phyloP scores from a whole-genome alignment of 1,140 invertebrate species.

The Melipona quadrifasciata region DNA sequence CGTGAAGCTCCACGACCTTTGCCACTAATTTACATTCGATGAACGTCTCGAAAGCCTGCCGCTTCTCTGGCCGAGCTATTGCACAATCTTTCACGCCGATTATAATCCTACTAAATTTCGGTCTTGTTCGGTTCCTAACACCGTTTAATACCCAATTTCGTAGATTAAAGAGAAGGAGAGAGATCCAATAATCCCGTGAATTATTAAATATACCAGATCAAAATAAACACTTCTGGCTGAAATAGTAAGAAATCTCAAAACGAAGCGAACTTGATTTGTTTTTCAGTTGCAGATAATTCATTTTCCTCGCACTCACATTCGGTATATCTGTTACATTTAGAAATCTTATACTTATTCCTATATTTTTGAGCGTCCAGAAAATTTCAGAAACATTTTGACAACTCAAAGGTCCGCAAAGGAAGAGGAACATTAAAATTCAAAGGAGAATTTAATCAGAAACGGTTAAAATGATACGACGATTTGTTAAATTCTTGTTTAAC shows the following conservation, averaged over 20 bases:
- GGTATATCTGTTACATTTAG: neutral
- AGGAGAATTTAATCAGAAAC: neutral
- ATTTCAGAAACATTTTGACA: too few species aligned
- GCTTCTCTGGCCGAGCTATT: conserved; percentile 25
- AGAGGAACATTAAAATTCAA: neutral
- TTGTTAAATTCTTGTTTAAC: neutral
- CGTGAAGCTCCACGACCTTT: conserved; percentile 22
- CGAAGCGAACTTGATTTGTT: neutral
- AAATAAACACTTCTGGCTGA: neutral
- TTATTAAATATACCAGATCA: neutral
- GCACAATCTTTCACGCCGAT: conserved; percentile 38
- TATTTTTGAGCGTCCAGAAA: too few species aligned
- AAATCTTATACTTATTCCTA: too few species aligned
- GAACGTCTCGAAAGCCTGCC: conserved; percentile 17
- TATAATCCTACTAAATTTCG: conserved; percentile 46
- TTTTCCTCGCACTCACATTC: too few species aligned
- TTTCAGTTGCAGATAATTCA: too few species aligned
- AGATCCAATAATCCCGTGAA: neutral
- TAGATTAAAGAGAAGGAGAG: neutral
- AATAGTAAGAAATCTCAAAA: neutral
- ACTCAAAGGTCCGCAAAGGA: neutral
- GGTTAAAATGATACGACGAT: neutral
- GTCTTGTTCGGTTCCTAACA: conserved; percentile 19
- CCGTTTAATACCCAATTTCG: conserved; percentile 36
- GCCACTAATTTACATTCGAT: conserved; percentile 49